Conservation (phyloP, 2,113 vertebrate genomes). For the Isichthys henryi region DNA sequence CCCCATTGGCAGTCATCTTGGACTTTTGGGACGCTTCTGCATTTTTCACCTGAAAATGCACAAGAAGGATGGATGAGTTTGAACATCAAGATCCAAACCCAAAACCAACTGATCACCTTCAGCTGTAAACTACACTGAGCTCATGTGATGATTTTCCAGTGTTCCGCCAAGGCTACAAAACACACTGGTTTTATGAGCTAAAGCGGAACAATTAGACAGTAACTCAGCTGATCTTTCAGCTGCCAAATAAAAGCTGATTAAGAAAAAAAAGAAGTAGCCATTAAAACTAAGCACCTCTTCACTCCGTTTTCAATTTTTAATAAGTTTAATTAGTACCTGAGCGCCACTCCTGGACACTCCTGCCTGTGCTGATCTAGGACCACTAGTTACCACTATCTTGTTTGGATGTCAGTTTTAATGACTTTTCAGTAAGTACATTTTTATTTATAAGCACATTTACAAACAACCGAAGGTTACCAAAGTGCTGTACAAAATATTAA, state of each 20-base stretch:
- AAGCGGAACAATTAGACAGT: background rate
- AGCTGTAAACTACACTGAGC: background rate
- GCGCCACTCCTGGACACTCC: background rate
- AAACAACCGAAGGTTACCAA: background rate
- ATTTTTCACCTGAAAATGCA: constrained; percentile 6
- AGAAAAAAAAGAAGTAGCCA: background rate
- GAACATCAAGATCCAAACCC: background rate
- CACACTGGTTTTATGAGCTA: background rate
- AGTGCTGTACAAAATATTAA: background rate
- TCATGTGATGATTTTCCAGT: background rate
- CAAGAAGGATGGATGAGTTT: background rate
- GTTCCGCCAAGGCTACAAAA: background rate
- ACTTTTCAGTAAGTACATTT: background rate
- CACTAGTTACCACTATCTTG: background rate
- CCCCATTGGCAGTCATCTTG: constrained; percentile 15
- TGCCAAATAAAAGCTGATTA: background rate
- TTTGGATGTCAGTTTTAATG: background rate
- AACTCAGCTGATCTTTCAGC: background rate
- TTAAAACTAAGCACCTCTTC: background rate
- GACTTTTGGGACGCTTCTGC: constrained; percentile 1
- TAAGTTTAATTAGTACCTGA: background rate
- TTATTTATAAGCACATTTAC: background rate
- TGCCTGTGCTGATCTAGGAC: background rate
- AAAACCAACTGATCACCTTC: background rate
- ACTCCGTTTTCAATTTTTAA: background rate